These are phyloP conservation scores for Odontomyia ornata DNA, from an alignment of 2,888 invertebrate genomes.

Conservation along the genomic window DNA sequence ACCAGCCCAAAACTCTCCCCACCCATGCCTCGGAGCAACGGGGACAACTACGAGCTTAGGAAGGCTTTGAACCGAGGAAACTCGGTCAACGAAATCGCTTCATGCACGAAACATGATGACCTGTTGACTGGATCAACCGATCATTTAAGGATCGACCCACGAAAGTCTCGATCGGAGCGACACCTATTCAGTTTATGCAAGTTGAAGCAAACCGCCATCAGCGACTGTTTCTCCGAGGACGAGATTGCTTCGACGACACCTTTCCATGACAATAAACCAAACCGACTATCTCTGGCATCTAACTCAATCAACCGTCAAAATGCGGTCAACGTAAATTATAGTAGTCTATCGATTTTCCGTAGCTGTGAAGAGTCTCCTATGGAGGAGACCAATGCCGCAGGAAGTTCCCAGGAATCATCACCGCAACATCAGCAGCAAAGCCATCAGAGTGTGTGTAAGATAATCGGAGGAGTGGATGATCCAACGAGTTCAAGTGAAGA, in stretches of 20 bases:
- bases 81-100: constrained; percentile 55
- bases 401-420: constrained; percentile 60
- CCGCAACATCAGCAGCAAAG: constrained; percentile 55
- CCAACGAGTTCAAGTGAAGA: constrained; percentile 59
- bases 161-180: constrained; percentile 55
- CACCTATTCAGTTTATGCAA: constrained; percentile 59
- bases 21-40: constrained; percentile 55
- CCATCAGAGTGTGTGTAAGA: constrained; percentile 53
- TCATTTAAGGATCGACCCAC: constrained; percentile 46
- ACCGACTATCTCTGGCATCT: background rate
- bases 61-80: constrained; percentile 57
- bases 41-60: constrained; percentile 60
- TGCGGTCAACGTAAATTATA: constrained; percentile 14
- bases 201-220: constrained; percentile 62
- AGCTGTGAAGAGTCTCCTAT: constrained; percentile 35
- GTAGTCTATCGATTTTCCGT: constrained; percentile 32
- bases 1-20: constrained; percentile 57
- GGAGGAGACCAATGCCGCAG: constrained; percentile 50
- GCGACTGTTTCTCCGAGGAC: constrained; percentile 59
- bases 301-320: constrained; percentile 46
- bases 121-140: constrained; percentile 35
- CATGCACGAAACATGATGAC: constrained; percentile 45
- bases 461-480: constrained; percentile 55
- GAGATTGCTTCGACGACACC: constrained; percentile 51
- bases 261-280: constrained; percentile 58